Base-by-base conservation (phyloP, 2,888 invertebrate genomes). In the Xestoiulus laeticollis region DNA sequence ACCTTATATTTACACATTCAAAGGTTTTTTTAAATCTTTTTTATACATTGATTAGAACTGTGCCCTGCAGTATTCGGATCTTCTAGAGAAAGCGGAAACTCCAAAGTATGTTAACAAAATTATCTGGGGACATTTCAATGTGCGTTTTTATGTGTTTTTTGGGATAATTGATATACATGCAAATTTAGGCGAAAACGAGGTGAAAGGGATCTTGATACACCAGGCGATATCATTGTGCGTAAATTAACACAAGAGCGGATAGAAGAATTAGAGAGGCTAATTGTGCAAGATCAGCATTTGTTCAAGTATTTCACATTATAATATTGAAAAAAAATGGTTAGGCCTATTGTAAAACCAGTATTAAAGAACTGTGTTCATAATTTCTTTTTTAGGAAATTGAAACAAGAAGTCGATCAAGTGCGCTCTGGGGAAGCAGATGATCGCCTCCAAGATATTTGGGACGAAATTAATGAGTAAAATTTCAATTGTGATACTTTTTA, bases 61-160 rank as follows among this genome's bases (percentile, higher is more conserved):
- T 92, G 97, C 97, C 0, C 94, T 96, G 0, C 98, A 98, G 91
- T 98, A 98, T 92, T 95, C 96, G 19, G 94, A 94, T 30, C 92
- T 97, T 10, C 92, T 97, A 26, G 96, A 96, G 91, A 95, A 95
- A 92, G 95, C 96, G 16, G 97, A 96, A 91, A 96, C 95, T 53
- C 96, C 97, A 0, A 97, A 96, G 93, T 92, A 90, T 26, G 43
- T 78, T 6, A 53, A 53, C 19, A 19, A n/a, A n/a, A n/a, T n/a
- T n/a, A n/a, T n/a, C 78, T 82, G 12, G 12, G 32, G 19, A 82
- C 78, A 78, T 26, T 22, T 32, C 48, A 3, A 4, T 48, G 12
- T 48, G 8, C 26, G 4, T 22, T 68, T 68, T 8, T 68, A 8
- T 68, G 5, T 68, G n/a, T 68, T 68, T 22, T 8, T 5, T 4